phyloP scores from a whole-genome alignment of 2,113 vertebrate species.

The Mesembrinibis cayennensis region DNA sequence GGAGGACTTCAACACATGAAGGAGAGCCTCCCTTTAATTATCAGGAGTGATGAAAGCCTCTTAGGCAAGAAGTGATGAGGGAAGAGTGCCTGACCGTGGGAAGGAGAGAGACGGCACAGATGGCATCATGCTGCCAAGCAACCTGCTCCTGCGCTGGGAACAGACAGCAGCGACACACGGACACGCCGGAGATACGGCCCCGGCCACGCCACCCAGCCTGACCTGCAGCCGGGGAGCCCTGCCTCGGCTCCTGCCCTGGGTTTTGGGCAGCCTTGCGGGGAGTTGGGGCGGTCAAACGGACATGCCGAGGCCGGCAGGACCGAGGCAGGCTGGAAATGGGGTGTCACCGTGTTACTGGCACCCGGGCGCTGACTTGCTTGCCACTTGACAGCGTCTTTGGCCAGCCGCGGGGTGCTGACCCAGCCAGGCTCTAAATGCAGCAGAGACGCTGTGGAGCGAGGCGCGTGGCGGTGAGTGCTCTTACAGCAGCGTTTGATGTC shows the following conservation, averaged over 20 bases:
- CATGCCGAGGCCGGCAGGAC: not conserved
- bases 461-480: not conserved
- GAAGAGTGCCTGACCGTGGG: constrained; percentile 65
- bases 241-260: not conserved
- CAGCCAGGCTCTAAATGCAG: not conserved
- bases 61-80: constrained; percentile 60
- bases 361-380: rapidly evolving
- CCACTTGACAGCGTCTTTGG: not conserved
- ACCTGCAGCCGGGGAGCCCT: not conserved
- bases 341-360: not conserved
- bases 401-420: not conserved
- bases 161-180: constrained; percentile 23
- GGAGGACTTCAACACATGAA: not conserved
- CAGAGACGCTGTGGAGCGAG: not conserved
- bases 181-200: not conserved
- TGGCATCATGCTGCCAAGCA: constrained; percentile 64
- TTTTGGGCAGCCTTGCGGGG: not conserved
- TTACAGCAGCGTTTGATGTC: not conserved
- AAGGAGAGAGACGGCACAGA: constrained; percentile 69
- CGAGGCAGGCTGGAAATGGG: rapidly evolving
- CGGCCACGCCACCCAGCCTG: not conserved
- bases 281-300: not conserved
- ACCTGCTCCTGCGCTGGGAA: not conserved
- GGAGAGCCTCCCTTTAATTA: constrained; percentile 46
- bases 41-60: constrained; percentile 63